Conservation (phyloP, 2,888 invertebrate species). For the Oithona nana region DNA sequence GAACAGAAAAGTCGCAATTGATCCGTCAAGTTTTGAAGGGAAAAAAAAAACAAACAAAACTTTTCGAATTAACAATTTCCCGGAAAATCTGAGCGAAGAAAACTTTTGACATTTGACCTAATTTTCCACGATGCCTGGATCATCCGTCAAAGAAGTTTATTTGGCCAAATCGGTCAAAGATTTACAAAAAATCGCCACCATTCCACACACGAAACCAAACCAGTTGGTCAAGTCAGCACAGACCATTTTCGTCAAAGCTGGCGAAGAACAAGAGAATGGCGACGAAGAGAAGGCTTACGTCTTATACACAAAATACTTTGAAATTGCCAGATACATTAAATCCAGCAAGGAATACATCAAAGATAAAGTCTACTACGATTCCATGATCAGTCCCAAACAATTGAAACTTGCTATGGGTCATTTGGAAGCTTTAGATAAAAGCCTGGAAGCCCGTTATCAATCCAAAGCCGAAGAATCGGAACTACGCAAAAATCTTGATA, state of each 20-base stretch:
- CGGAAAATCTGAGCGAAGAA: too few relatives aligned
- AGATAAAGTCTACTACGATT: background rate
- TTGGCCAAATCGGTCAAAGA: background rate
- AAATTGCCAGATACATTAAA: background rate
- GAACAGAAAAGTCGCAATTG: too few relatives aligned
- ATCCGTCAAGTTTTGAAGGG: too few relatives aligned
- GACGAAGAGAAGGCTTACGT: slow-evolving; percentile 1
- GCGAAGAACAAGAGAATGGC: background rate
- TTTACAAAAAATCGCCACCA: background rate
- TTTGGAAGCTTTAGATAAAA: background rate
- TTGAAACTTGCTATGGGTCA: background rate
- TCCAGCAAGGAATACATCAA: background rate
- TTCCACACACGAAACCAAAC: background rate
- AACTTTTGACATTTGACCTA: too few relatives aligned
- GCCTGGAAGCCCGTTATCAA: background rate
- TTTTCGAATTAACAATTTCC: too few relatives aligned
- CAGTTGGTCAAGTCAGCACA: background rate
- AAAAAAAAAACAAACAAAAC: too few relatives aligned
- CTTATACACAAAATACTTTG: background rate
- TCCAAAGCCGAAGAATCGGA: background rate
- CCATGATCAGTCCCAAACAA: background rate
- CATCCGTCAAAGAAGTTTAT: too few relatives aligned
- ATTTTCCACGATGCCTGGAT: too few relatives aligned
- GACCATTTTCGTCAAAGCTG: background rate
- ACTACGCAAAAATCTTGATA: background rate